Evolutionary conservation across 1,140 invertebrate species (phyloP), one percentile per base, ranked within the genome.

Genomic region (Drosophila watanabei): DNA sequence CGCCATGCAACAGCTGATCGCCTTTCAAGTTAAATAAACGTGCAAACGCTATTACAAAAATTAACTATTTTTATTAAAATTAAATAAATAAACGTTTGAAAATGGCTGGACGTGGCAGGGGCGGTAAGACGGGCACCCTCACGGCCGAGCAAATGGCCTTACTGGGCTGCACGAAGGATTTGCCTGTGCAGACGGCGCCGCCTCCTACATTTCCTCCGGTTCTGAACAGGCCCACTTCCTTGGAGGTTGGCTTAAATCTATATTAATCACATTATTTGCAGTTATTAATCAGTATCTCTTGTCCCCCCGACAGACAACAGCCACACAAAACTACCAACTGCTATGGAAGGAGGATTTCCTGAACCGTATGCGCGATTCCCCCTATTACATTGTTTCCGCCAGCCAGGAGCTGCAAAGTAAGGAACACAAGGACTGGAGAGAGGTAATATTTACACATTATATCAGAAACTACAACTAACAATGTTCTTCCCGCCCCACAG

Each of bases 161-260:
- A 43, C 71, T 95, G n/a, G 96, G 96, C 4, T 94, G 96, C 61
- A 91, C 94, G 2, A 95, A 94, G 60, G 96, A 97, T 79, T 81
- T 94, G 28, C 78, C 95, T 18, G 94, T 94, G 4, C 94, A 95
- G 41, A 94, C 95, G 18, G 93, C 95, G 3, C 96, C 96, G 28
- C 96, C 96, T 10, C 95, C 95, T 43, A 93, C 95, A 33, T 97
- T 95, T 94, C 96, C 96, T 10, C 80, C 93, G 0, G 75, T 96
- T 20, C 94, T 95, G 14, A 95, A 94, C 69, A 95, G 95, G 80
- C 95, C 96, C 16, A 93, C 95, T 8, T 91, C 94, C n/a, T 87
- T 95, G 5, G 81, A 91, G 16, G 85, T 94, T 18, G 2, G 30
- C 30, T 16, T 11, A 13, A 37, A 51, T 8, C 2, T 0, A 16